These are phyloP conservation scores for Tenebrio molitor DNA, from an alignment of 1,140 invertebrate species.

Conservation along the genomic window DNA sequence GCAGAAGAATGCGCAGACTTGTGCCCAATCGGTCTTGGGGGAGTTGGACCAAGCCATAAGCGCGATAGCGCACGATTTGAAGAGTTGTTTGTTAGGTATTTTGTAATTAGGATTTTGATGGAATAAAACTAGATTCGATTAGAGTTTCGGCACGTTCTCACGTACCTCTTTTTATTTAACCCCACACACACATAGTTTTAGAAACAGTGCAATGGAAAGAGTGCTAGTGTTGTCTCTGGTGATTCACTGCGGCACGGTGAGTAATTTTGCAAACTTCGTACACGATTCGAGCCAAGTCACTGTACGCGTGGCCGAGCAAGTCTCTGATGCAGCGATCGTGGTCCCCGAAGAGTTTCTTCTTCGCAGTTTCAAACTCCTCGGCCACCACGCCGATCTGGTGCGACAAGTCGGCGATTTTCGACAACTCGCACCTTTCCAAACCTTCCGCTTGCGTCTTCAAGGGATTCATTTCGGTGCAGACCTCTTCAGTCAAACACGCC, in stretches of 20 bases:
- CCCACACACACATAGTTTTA: neutral
- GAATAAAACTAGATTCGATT: slow-evolving; percentile 8
- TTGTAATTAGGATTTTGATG: slow-evolving; percentile 10
- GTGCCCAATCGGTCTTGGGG: neutral
- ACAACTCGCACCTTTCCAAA: neutral
- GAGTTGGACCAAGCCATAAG: neutral
- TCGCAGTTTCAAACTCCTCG: neutral
- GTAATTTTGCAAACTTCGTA: neutral
- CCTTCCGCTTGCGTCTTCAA: neutral
- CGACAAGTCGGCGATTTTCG: neutral
- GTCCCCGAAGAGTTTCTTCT: slow-evolving; percentile 3
- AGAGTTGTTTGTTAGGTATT: neutral
- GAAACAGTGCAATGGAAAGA: neutral
- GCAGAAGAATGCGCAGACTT: neutral
- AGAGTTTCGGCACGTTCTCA: slow-evolving; percentile 12
- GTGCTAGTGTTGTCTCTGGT: neutral
- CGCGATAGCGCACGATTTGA: neutral
- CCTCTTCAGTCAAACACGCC: neutral
- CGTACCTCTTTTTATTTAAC: slow-evolving; percentile 6
- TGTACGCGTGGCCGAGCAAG: neutral
- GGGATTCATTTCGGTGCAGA: neutral
- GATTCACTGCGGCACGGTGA: neutral
- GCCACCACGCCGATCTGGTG: neutral
- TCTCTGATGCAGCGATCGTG: neutral
- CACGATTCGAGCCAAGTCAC: neutral